A percentile compares a stretch with the other conserved stretches of the same genome.
phyloP scores from a whole-genome alignment of 2,797 vertebrate genomes.

The Lutjanus argentimaculatus region DNA sequence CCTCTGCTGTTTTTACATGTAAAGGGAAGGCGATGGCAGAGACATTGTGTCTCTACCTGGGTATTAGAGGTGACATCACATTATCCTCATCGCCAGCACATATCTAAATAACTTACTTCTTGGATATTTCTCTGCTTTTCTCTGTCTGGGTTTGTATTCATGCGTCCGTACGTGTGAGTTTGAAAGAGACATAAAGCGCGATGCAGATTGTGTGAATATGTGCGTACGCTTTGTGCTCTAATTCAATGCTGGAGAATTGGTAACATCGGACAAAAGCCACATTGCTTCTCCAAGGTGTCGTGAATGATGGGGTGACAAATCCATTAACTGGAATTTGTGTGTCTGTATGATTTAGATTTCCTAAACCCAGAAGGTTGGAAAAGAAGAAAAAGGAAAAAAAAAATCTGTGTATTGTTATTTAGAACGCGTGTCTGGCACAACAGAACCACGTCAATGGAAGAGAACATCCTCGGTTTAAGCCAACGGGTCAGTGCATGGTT shows the following conservation, averaged over 20 bases:
- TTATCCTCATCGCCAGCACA: constrained; percentile 63
- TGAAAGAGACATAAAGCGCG: constrained; percentile 28
- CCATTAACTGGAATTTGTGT: constrained; percentile 68
- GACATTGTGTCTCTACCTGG: constrained; percentile 76
- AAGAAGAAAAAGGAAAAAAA: neutral
- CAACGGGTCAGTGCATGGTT: neutral
- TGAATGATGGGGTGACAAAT: constrained; percentile 63
- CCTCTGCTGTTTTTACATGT: constrained; percentile 71
- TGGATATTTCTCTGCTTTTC: constrained; percentile 50
- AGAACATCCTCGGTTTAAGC: neutral
- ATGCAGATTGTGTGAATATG: constrained; percentile 43
- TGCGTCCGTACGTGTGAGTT: constrained; percentile 24
- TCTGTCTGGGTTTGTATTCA: constrained; percentile 40
- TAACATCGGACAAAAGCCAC: constrained; percentile 52
- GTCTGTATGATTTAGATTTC: constrained; percentile 37
- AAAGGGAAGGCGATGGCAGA: constrained; percentile 66
- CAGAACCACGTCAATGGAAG: constrained; percentile 1
- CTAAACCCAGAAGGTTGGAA: constrained; percentile 25
- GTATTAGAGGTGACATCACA: constrained; percentile 76
- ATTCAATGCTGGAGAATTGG: constrained; percentile 62
- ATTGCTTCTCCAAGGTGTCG: constrained; percentile 42
- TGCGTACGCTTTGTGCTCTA: constrained; percentile 33
- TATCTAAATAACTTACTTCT: constrained; percentile 75
- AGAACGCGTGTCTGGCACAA: neutral
- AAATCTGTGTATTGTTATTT: constrained; percentile 12